These are phyloP conservation scores for Xylota sylvarum DNA, from an alignment of 2,888 invertebrate genomes.

Conservation along the genomic window DNA sequence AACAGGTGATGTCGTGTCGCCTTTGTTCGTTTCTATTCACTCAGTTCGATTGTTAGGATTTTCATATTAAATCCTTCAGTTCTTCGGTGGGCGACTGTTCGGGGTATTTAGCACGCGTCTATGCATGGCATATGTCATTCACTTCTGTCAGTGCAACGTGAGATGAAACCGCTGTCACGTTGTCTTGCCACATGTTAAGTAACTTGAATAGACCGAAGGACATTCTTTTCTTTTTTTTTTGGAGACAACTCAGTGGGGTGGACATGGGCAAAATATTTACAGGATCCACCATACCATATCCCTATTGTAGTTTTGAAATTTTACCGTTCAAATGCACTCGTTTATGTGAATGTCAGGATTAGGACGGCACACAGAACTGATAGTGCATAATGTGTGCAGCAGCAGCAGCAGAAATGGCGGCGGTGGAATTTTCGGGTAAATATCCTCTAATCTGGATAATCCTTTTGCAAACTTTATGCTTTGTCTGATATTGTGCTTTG, in stretches of 20 bases:
- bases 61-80: conserved; percentile 34
- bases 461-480: conserved; percentile 68
- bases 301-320: conserved; percentile 24
- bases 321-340: conserved; percentile 36
- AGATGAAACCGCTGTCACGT: conserved; percentile 54
- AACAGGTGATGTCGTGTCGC: conserved; percentile 70
- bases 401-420: background rate
- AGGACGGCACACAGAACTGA: conserved; percentile 29
- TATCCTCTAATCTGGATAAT: conserved; percentile 73
- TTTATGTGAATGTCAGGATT: conserved; percentile 48
- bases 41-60: conserved; percentile 8
- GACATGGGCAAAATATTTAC: conserved; percentile 20
- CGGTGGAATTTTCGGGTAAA: conserved; percentile 64
- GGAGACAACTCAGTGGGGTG: background rate
- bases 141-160: conserved; percentile 56
- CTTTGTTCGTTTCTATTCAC: conserved; percentile 48
- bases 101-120: conserved; percentile 58
- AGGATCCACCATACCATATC: background rate
- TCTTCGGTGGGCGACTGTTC: background rate
- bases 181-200: conserved; percentile 61
- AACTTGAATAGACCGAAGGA: background rate
- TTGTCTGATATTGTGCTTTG: conserved; percentile 34
- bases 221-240: conserved; percentile 28
- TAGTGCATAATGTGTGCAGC: conserved; percentile 13
- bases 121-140: conserved; percentile 42